phyloP scores from a whole-genome alignment of 1,140 invertebrate species.

The Calephelis nemesis region DNA sequence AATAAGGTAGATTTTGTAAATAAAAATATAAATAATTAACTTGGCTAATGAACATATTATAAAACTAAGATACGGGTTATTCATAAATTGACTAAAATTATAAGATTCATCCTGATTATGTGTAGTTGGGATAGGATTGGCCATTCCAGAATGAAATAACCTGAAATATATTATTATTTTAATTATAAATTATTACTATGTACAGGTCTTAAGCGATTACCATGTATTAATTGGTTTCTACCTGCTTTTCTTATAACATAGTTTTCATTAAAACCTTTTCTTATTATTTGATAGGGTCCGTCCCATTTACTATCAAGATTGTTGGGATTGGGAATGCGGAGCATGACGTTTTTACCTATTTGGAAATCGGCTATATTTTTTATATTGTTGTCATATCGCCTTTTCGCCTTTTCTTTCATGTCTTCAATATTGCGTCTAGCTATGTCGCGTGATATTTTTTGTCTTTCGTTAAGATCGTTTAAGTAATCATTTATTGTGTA shows the following conservation, averaged over 20 bases:
- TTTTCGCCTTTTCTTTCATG: constrained; percentile 52
- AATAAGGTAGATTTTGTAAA: constrained; percentile 35
- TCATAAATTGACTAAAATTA: neutral
- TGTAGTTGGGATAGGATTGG: neutral
- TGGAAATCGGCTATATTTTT: constrained; percentile 41
- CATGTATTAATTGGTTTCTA: constrained; percentile 39
- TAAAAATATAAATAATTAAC: constrained; percentile 26
- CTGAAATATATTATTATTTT: neutral
- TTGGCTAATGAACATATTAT: constrained; percentile 36
- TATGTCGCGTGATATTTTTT: constrained; percentile 36
- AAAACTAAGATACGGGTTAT: constrained; percentile 37
- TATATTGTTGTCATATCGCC: constrained; percentile 42
- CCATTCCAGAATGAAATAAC: constrained; percentile 1
- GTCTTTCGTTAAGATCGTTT: constrained; percentile 41
- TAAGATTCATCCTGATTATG: neutral
- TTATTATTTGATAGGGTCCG: constrained; percentile 48
- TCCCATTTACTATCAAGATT: constrained; percentile 49
- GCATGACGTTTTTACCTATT: constrained; percentile 41
- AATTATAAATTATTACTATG: neutral
- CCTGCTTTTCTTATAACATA: constrained; percentile 40
- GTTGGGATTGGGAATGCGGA: constrained; percentile 42
- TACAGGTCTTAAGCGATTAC: constrained; percentile 34
- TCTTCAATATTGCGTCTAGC: constrained; percentile 31
- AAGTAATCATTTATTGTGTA: constrained; percentile 43
- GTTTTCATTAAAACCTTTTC: constrained; percentile 50